Percentiles rank a stretch among this genome's conserved stretches.
Evolutionary conservation across 35 echinoderm and acorn worm genomes (phyloP).

Genomic region (Eucidaris tribuloides): DNA sequence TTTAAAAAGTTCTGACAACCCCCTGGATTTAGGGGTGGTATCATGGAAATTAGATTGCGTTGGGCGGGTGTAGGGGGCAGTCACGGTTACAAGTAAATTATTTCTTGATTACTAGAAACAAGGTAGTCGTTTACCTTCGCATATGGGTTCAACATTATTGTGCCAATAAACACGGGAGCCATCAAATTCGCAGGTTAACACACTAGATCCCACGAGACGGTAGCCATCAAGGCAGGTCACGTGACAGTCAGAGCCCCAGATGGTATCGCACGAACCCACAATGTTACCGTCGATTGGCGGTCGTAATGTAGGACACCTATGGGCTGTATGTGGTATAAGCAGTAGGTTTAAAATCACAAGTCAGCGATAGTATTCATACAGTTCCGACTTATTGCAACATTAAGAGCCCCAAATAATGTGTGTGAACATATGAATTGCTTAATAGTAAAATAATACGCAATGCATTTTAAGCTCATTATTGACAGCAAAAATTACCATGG

Average conservation of each 20-base stretch:
- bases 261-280: background rate
- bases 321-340: background rate
- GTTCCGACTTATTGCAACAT: no score
- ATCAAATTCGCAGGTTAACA: background rate
- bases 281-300: background rate
- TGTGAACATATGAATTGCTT: no score
- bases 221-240: background rate
- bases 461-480: no score
- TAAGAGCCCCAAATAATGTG: no score
- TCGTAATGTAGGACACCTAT: background rate
- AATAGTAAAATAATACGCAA: no score
- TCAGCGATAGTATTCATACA: no score
- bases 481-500: no score
- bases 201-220: background rate
- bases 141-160: background rate
- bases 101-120: background rate
- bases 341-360: background rate
- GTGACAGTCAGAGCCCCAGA: background rate
- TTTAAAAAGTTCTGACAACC: no score
- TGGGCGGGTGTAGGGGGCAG: no score
- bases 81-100: no score
- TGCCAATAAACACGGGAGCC: background rate
- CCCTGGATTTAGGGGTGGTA: no score
- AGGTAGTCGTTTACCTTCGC: background rate
- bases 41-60: no score